These are phyloP conservation scores for Mionectes olivaceus DNA, from an alignment of 2,797 vertebrate species.

Conservation along the genomic window DNA sequence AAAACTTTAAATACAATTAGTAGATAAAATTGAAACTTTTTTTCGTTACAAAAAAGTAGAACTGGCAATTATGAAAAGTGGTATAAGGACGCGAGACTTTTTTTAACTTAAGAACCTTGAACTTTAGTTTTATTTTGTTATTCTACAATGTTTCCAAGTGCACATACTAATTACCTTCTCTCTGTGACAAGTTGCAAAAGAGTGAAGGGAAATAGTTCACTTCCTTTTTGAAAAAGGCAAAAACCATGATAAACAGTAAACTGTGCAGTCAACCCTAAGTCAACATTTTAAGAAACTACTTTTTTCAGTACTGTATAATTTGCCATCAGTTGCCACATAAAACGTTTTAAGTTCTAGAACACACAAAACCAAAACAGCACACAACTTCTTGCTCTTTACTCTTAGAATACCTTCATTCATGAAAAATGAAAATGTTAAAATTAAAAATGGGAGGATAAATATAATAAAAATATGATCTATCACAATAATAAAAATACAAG, in stretches of 20 bases:
- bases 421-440: not conserved
- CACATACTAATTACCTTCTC: not conserved
- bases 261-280: not conserved
- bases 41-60: not conserved
- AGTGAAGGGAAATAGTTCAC: not conserved
- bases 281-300: not conserved
- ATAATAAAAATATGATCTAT: constrained; percentile 44
- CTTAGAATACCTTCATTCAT: not conserved
- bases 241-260: not conserved
- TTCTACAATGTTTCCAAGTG: not conserved
- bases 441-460: constrained; percentile 6
- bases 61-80: not conserved
- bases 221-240: not conserved
- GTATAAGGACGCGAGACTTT: not conserved
- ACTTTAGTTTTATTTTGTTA: not conserved
- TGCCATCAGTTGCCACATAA: not conserved
- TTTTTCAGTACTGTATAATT: not conserved
- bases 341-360: not conserved
- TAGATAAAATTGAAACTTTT: not conserved
- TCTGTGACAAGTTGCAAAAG: not conserved
- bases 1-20: not conserved
- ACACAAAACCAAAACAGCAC: not conserved
- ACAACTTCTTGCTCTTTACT: not conserved
- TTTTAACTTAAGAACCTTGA: not conserved
- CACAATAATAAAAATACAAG: constrained; percentile 18